These are phyloP conservation scores for Teleopsis dalmanni DNA, from an alignment of 1,140 invertebrate species.

Conservation along the genomic window DNA sequence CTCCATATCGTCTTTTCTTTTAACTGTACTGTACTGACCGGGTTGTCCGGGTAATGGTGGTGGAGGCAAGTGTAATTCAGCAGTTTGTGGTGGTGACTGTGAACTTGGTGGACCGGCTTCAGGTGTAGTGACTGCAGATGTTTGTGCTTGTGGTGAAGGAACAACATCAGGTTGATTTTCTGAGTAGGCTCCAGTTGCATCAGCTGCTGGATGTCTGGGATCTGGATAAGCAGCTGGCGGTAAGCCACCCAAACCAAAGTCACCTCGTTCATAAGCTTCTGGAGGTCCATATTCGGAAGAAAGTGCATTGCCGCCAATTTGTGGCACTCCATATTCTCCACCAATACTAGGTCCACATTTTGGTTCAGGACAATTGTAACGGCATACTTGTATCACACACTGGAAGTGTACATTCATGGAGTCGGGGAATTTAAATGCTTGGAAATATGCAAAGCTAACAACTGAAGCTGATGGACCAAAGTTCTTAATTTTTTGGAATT, in stretches of 20 bases:
- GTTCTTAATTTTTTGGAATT: slow-evolving; percentile 94
- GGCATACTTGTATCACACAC: slow-evolving; percentile 90
- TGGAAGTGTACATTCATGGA: slow-evolving; percentile 97
- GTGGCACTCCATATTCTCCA: slow-evolving; percentile 61
- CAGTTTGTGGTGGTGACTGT: slow-evolving; percentile 53
- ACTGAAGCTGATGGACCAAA: slow-evolving; percentile 89
- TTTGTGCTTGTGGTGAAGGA: slow-evolving; percentile 68
- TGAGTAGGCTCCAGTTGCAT: slow-evolving; percentile 62
- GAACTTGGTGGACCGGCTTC: slow-evolving; percentile 49
- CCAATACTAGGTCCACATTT: slow-evolving; percentile 65
- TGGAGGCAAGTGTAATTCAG: slow-evolving; percentile 62
- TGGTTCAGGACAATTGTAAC: slow-evolving; percentile 86
- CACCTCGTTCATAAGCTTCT: slow-evolving; percentile 52
- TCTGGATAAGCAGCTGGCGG: slow-evolving; percentile 72
- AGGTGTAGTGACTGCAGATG: slow-evolving; percentile 45
- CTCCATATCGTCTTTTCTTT: slow-evolving; percentile 63
- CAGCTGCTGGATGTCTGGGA: slow-evolving; percentile 73
- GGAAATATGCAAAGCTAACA: slow-evolving; percentile 91
- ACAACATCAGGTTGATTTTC: slow-evolving; percentile 74
- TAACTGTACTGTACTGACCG: slow-evolving; percentile 67
- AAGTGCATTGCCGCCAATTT: slow-evolving; percentile 51
- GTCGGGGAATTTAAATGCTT: slow-evolving; percentile 94
- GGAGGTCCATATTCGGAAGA: slow-evolving; percentile 62
- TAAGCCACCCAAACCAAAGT: slow-evolving; percentile 69
- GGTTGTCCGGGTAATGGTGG: slow-evolving; percentile 70